Conservation (phyloP, 2,797 vertebrate genomes). For the Girardinus metallicus region DNA sequence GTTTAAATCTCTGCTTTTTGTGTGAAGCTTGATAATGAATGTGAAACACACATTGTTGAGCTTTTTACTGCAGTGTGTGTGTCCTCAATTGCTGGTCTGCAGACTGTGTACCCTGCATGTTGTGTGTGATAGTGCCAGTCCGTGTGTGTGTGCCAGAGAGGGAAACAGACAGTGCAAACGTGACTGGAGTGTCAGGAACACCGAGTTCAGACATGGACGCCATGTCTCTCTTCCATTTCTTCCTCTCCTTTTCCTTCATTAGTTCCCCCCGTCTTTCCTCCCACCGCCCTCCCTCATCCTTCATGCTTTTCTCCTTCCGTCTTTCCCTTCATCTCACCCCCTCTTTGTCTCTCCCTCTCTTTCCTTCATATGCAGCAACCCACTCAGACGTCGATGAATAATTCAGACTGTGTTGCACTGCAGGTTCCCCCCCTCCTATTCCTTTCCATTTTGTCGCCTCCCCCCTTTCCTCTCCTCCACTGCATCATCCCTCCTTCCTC, state of each 20-base stretch:
- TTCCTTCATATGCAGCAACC: conserved; percentile 55
- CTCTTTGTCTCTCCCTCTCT: conserved; percentile 35
- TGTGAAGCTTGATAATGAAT: conserved; percentile 43
- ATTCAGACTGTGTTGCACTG: conserved; percentile 81
- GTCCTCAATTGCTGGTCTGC: conserved; percentile 16
- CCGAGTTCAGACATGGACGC: conserved; percentile 68
- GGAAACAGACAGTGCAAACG: conserved; percentile 70
- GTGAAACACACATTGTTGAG: conserved; percentile 43
- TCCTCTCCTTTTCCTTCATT: conserved; percentile 2
- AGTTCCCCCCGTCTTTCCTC: conserved; percentile 3
- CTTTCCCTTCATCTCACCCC: not conserved
- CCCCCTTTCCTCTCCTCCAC: conserved; percentile 25
- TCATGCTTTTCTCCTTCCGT: conserved; percentile 24
- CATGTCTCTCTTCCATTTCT: conserved; percentile 36
- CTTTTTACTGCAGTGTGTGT: conserved; percentile 22
- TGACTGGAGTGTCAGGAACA: conserved; percentile 72
- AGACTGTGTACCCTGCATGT: conserved; percentile 19
- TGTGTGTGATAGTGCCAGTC: conserved; percentile 25
- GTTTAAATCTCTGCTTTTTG: not conserved
- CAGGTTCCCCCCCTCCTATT: conserved; percentile 63
- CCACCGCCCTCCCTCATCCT: not conserved
- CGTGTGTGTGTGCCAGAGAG: conserved; percentile 34
- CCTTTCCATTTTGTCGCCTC: conserved; percentile 30
- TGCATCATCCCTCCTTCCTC: conserved; percentile 44
- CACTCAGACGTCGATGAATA: conserved; percentile 77